Conservation (phyloP, 2,113 vertebrate genomes). For the Anolis sagrei region DNA sequence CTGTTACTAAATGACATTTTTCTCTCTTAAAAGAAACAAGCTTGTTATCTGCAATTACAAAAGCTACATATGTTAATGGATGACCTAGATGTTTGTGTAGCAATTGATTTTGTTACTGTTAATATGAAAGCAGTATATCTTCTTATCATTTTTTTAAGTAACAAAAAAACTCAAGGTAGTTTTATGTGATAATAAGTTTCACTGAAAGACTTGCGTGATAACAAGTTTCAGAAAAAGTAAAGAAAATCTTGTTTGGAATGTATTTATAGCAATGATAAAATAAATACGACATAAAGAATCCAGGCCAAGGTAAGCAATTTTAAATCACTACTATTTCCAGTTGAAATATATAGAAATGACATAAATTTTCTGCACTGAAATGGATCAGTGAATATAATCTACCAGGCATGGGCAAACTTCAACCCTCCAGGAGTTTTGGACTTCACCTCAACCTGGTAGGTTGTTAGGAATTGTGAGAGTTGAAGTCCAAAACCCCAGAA, state of each 20-base stretch:
- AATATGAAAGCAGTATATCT: not conserved
- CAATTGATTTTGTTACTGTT: conserved; percentile 22
- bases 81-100: conserved; percentile 13
- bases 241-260: not conserved
- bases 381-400: too few species aligned
- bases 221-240: conserved; percentile 35
- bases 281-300: not conserved
- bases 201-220: not conserved
- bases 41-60: fast-evolving
- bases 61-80: conserved; percentile 36
- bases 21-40: conserved; percentile 19
- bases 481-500: too few species aligned
- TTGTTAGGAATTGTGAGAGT: too few species aligned
- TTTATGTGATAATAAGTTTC: not conserved
- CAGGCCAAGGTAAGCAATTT: conserved; percentile 18
- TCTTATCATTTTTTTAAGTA: not conserved
- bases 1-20: conserved; percentile 23
- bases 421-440: too few species aligned
- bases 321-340: not conserved
- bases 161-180: not conserved
- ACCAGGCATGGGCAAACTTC: too few species aligned
- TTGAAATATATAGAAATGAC: not conserved
- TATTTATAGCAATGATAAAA: not conserved
- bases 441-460: too few species aligned
- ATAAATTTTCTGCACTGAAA: not conserved